Evolutionary conservation across 2,888 invertebrate genomes (phyloP).

Genomic region (Caenorhabditis parvicauda): DNA sequence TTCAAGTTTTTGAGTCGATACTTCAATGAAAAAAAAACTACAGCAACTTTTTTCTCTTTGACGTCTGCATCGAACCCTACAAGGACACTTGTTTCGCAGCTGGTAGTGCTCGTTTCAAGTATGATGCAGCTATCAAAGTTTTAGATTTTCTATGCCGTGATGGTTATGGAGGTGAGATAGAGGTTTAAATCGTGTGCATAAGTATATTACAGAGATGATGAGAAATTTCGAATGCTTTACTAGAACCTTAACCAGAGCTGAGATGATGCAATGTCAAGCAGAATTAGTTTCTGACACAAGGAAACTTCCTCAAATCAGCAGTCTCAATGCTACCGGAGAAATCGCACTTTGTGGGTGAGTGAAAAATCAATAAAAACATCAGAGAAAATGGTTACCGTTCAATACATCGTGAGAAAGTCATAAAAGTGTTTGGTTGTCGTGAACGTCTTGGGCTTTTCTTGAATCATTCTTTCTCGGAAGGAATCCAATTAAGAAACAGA

Average conservation of each 20-base stretch:
- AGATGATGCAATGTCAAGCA: slow-evolving; percentile 55
- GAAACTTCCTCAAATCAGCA: slow-evolving; percentile 36
- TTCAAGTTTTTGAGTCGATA: too few species aligned
- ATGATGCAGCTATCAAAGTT: slow-evolving; percentile 43
- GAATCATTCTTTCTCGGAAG: too few species aligned
- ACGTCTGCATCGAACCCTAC: slow-evolving; percentile 50
- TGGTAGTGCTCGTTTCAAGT: slow-evolving; percentile 34
- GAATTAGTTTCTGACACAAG: slow-evolving; percentile 46
- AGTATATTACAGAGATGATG: slow-evolving; percentile 36
- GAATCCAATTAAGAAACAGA: too few species aligned
- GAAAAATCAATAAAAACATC: too few species aligned
- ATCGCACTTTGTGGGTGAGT: too few species aligned
- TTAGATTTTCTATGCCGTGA: slow-evolving; percentile 50
- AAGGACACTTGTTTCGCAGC: slow-evolving; percentile 47
- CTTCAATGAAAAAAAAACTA: too few species aligned
- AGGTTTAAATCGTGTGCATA: background rate
- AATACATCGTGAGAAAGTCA: too few species aligned
- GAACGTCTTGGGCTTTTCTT: too few species aligned
- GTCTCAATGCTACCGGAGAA: too few species aligned
- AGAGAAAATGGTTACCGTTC: too few species aligned
- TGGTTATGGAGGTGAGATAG: slow-evolving; percentile 40
- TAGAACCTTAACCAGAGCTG: slow-evolving; percentile 45
- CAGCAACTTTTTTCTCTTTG: slow-evolving; percentile 50
- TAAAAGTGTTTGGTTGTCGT: too few species aligned
- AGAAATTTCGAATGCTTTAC: slow-evolving; percentile 52